phyloP scores from a whole-genome alignment of 2,113 vertebrate genomes.

The Grantiella picta region DNA sequence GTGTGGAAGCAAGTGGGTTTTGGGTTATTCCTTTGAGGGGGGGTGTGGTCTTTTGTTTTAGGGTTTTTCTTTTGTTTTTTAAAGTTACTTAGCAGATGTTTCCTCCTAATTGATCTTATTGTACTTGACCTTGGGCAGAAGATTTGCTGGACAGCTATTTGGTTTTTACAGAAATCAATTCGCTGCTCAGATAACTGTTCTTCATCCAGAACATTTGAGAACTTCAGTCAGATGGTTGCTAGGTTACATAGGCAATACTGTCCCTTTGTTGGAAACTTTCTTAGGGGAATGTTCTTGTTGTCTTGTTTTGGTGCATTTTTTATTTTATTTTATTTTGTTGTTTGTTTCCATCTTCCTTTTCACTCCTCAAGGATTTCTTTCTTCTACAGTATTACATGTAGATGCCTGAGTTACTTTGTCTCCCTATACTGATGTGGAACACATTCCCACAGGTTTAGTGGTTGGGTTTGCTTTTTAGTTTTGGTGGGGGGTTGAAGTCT shows the following conservation, averaged over 20 bases:
- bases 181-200: neutral
- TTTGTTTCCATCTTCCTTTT: neutral
- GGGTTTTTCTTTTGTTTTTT: neutral
- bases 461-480: neutral
- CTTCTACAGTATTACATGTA: neutral
- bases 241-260: neutral
- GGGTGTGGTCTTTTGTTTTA: fast-evolving
- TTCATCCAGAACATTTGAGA: neutral
- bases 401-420: neutral
- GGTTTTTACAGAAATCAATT: neutral
- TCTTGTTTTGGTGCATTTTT: neutral
- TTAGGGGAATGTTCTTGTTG: neutral
- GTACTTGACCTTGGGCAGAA: neutral
- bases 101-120: neutral
- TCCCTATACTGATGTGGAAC: neutral
- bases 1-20: neutral
- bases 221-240: neutral
- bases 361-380: neutral
- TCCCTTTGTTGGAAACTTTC: neutral
- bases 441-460: neutral
- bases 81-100: neutral
- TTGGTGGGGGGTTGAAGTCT: neutral
- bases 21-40: neutral
- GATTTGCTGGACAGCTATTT: neutral
- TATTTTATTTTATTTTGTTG: neutral